Evolutionary conservation across 2,113 vertebrate species (phyloP).

Genomic region (Corythaixoides concolor): DNA sequence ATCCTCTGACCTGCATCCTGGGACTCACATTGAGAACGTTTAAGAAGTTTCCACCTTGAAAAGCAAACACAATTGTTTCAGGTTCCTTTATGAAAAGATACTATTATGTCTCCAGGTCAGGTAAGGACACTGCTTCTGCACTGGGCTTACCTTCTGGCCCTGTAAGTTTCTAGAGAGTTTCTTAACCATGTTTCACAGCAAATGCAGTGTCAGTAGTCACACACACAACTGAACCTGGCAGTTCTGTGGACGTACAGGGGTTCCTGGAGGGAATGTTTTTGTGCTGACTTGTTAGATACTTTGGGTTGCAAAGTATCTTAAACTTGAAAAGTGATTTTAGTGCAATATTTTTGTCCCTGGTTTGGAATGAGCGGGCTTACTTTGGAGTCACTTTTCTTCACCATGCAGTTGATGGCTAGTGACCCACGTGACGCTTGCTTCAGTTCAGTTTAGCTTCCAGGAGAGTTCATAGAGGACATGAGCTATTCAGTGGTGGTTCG

Average conservation of each 20-base stretch:
- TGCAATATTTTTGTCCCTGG: neutral
- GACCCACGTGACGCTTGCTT: neutral
- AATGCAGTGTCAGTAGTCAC: neutral
- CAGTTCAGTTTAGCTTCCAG: neutral
- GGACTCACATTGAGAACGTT: neutral
- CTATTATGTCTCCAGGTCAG: neutral
- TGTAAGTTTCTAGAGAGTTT: neutral
- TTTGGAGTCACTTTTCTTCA: neutral
- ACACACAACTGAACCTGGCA: neutral
- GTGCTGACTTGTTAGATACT: neutral
- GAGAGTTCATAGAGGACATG: neutral
- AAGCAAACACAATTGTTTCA: neutral
- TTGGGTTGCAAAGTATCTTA: neutral
- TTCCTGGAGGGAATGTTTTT: neutral
- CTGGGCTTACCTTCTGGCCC: neutral
- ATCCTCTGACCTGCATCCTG: neutral
- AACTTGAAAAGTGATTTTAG: neutral
- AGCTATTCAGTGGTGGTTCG: conserved; percentile 31
- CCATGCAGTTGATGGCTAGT: neutral
- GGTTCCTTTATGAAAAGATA: neutral
- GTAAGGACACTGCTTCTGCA: neutral
- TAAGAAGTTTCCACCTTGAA: neutral
- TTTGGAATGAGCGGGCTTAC: neutral
- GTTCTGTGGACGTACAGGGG: neutral
- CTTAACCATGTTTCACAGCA: neutral